These are phyloP conservation scores for Plestiodon gilberti DNA, from an alignment of 2,113 vertebrate genomes.

Conservation along the genomic window DNA sequence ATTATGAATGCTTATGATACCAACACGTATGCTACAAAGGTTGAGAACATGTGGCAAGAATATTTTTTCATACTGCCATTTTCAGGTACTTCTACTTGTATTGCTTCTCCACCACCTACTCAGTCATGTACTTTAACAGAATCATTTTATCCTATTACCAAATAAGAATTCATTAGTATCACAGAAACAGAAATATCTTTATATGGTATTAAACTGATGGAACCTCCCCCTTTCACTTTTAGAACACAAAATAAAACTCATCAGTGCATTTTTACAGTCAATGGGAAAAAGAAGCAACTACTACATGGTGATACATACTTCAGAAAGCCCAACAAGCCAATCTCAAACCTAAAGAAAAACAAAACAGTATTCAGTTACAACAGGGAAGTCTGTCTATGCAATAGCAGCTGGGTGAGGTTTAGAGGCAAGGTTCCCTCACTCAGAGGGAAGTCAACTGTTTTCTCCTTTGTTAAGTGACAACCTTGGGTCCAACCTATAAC, in stretches of 20 bases:
- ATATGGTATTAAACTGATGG: fast-evolving
- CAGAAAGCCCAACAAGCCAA: neutral
- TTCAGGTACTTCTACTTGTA: neutral
- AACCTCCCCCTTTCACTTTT: neutral
- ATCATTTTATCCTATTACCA: neutral
- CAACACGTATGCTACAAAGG: neutral
- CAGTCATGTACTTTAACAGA: neutral
- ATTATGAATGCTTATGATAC: neutral
- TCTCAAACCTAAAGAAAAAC: neutral
- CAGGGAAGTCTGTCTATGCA: neutral
- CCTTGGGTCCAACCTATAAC: too few species aligned
- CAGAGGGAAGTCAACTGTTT: too few species aligned
- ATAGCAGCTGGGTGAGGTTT: neutral
- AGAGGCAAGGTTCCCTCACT: neutral
- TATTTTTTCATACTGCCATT: neutral
- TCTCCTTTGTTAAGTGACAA: too few species aligned
- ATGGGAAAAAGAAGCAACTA: neutral
- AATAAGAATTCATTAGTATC: neutral
- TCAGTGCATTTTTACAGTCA: slow-evolving; percentile 2
- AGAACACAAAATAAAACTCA: neutral
- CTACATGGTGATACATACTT: neutral
- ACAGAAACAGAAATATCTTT: neutral
- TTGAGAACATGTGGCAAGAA: neutral
- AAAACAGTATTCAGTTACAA: neutral
- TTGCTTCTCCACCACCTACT: neutral